phyloP scores from a whole-genome alignment of 92 coral and sea anemone species.

The Chrysogorgia sp. region DNA sequence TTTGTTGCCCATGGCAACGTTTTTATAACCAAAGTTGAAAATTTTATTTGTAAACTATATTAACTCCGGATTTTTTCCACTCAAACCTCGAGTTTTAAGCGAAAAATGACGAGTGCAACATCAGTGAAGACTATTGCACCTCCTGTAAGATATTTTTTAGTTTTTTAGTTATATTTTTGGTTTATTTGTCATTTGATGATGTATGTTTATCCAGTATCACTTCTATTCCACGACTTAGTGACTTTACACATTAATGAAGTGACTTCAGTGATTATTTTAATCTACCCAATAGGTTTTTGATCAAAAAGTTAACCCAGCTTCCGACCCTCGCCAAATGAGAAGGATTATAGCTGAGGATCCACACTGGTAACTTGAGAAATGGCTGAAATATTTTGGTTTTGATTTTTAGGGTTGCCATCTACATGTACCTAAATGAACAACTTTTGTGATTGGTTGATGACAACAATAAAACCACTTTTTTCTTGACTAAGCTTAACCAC shows the following conservation, averaged over 20 bases:
- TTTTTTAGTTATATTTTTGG: not conserved
- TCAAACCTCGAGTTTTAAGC: not conserved
- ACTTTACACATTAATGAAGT: no score
- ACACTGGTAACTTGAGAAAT: conserved; percentile 71
- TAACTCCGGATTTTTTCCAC: not conserved
- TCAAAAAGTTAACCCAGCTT: conserved; percentile 85
- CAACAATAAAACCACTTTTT: no score
- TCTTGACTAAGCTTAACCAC: no score
- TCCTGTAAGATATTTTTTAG: conserved; percentile 10
- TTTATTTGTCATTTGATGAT: not conserved
- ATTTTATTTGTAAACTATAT: not conserved
- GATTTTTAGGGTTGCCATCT: not conserved
- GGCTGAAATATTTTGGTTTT: not conserved
- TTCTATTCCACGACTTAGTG: no score
- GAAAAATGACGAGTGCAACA: conserved; percentile 16
- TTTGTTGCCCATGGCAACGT: conserved; percentile 22
- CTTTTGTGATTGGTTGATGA: no score
- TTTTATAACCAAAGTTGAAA: conserved; percentile 1
- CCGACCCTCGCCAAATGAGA: conserved; percentile 97
- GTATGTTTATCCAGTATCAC: not conserved
- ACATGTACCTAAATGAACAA: not conserved
- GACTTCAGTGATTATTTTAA: no score
- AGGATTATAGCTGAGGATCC: conserved; percentile 98
- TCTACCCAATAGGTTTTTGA: conserved; percentile 61
- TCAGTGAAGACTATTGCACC: conserved; percentile 31